Evolutionary conservation across 2,888 invertebrate genomes (phyloP).

Genomic region (Andrena chrysosceles): DNA sequence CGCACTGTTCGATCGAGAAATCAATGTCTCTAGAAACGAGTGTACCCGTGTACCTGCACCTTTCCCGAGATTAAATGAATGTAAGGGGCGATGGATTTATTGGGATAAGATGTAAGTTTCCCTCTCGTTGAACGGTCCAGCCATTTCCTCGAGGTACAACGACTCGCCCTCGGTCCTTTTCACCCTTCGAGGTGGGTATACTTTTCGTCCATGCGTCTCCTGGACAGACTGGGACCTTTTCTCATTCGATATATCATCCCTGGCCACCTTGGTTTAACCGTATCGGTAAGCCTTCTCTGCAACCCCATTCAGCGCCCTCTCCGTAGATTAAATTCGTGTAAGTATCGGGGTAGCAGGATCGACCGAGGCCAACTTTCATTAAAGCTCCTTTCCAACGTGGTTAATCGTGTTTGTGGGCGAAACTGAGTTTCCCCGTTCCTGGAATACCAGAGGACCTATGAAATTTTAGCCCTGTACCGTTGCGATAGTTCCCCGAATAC

Average conservation of each 20-base stretch:
- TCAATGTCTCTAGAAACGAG: neutral
- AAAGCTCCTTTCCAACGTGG: conserved; percentile 43
- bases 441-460: conserved; percentile 31
- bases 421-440: conserved; percentile 10
- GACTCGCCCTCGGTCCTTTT: conserved; percentile 24
- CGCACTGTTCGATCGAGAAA: neutral
- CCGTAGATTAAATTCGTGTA: conserved; percentile 49
- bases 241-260: conserved; percentile 45
- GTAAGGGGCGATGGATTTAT: conserved; percentile 12
- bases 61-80: neutral
- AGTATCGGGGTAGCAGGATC: conserved; percentile 48
- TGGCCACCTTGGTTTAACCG: neutral
- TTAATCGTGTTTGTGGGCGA: conserved; percentile 59
- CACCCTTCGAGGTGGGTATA: conserved; percentile 6
- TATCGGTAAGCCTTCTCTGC: conserved; percentile 28
- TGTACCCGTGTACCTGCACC: too few relatives aligned
- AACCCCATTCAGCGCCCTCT: conserved; percentile 37
- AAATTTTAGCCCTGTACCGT: conserved; percentile 40
- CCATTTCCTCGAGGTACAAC: neutral
- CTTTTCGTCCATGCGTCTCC: neutral
- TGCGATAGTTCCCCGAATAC: conserved; percentile 32
- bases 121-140: neutral
- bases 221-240: conserved; percentile 23
- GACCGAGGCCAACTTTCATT: conserved; percentile 53
- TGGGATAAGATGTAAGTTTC: neutral